phyloP scores from a whole-genome alignment of 2,888 invertebrate species.

The Thymelicus acteon region DNA sequence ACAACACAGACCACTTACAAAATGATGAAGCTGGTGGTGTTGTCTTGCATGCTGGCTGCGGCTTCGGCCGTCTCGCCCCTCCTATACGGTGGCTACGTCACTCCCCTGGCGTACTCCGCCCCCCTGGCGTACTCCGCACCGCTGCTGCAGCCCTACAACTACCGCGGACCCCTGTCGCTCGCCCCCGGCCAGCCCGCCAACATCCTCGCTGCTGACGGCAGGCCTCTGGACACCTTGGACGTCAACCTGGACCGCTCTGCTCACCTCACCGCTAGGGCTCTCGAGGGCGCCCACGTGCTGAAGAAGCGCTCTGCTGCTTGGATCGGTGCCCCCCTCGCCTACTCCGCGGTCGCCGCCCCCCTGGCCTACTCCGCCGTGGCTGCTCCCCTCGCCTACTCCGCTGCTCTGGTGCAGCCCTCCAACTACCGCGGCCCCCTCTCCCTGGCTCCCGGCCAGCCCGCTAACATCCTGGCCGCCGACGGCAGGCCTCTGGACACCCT shows the following conservation, averaged over 20 bases:
- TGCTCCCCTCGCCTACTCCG: conserved; percentile 43
- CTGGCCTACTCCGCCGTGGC: conserved; percentile 45
- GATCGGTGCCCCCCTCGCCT: conserved; percentile 13
- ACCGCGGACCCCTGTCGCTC: no score
- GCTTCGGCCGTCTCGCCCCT: conserved; percentile 73
- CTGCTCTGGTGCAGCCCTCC: conserved; percentile 46
- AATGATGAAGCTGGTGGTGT: conserved; percentile 86
- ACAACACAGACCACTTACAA: conserved; percentile 76
- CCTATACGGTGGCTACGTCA: conserved; percentile 41
- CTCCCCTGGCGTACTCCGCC: no score
- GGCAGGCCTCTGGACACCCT: conserved; percentile 77
- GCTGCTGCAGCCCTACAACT: no score
- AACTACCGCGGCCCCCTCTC: conserved; percentile 71
- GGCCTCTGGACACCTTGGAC: conserved; percentile 73
- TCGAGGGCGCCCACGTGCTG: conserved; percentile 58
- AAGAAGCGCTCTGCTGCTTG: conserved; percentile 70
- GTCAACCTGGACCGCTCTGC: conserved; percentile 77
- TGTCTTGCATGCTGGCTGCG: conserved; percentile 86
- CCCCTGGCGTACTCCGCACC: conserved; percentile 56
- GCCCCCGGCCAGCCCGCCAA: no score
- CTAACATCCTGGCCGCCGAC: conserved; percentile 71
- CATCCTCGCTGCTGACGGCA: no score
- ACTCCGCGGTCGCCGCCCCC: conserved; percentile 44
- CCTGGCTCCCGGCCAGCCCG: conserved; percentile 75
- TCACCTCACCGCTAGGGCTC: conserved; percentile 70